Evolutionary conservation across 2,797 vertebrate genomes (phyloP), one percentile per base, ranked within the genome.

Genomic region (Anabas testudineus): DNA sequence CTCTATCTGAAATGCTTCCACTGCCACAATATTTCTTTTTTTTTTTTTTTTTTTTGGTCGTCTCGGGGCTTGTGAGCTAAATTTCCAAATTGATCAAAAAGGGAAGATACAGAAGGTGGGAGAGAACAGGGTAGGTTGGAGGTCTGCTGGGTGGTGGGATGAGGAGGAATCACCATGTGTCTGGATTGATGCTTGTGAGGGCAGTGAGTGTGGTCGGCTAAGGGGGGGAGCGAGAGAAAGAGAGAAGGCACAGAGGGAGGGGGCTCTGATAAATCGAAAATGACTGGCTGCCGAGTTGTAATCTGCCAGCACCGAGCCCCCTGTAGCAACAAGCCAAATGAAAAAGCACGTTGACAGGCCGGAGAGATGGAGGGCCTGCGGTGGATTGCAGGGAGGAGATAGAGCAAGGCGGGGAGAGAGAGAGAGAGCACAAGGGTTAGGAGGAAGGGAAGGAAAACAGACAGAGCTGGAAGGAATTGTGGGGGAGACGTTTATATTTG

Each of bases 1-100:
- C 90, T 95, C 95, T 91, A 95, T 95, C 96, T 96, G 95, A 96
- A 97, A 98, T 88, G 95, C 95, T 97, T 98, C 96, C 96, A 95
- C 89, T 92, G 94, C 92, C 92, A 96, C 95, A 95, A 95, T 95
- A 96, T 96, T 95, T 96, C 91, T 95, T 76, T 69, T 51, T 65
- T 58, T 77, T 82, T 96, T 95, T 96, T 91, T 95, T 76, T 69
- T 51, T 65, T 58, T 77, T 82, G 96, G 93, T 91, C 92, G 93
- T 95, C 94, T 94, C 81, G 86, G 88, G 56, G 94, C 94, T 95
- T 93, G 94, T 79, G 34, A 94, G 95, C 93, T 90, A 95, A 93
- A 96, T 96, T 95, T 95, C 87, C 88, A 86, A 74, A 18, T 73
- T 90, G 94, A 96, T 97, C 91, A 93, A 97, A 95, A 89, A 81